phyloP scores from a whole-genome alignment of 1,140 invertebrate species.

The Bombyx mandarina region DNA sequence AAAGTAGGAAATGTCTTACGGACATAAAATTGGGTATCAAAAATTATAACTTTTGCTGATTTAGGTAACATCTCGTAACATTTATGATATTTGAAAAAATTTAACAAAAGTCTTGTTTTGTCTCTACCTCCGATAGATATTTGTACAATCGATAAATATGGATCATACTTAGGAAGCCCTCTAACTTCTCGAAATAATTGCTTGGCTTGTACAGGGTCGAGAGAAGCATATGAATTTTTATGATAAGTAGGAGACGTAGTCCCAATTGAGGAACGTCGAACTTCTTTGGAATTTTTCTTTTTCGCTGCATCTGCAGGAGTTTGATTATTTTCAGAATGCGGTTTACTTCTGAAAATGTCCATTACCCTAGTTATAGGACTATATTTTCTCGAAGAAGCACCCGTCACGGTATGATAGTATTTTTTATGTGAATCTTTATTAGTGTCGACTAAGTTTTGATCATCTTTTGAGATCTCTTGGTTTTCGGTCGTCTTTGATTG shows the following conservation, averaged over 20 bases:
- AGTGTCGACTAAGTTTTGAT: conserved; percentile 27
- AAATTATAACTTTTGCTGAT: conserved; percentile 66
- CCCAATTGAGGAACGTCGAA: conserved; percentile 58
- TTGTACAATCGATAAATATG: conserved; percentile 64
- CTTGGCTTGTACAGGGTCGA: conserved; percentile 57
- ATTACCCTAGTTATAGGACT: conserved; percentile 62
- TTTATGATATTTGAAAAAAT: conserved; percentile 66
- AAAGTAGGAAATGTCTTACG: conserved; percentile 62
- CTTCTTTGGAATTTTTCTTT: conserved; percentile 47
- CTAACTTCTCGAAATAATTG: conserved; percentile 63
- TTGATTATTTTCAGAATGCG: conserved; percentile 39
- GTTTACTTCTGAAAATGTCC: conserved; percentile 62
- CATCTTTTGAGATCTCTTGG: conserved; percentile 44
- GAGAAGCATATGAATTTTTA: conserved; percentile 62
- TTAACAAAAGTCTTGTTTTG: conserved; percentile 60
- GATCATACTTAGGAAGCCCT: conserved; percentile 61
- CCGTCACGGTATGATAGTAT: conserved; percentile 64
- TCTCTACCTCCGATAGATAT: conserved; percentile 62
- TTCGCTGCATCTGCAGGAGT: conserved; percentile 31
- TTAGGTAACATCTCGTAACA: conserved; percentile 65
- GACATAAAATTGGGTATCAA: conserved; percentile 64
- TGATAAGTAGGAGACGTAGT: conserved; percentile 63
- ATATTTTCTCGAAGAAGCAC: conserved; percentile 54
- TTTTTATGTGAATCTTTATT: conserved; percentile 58
- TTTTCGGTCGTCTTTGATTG: conserved; percentile 47